A percentile compares a stretch with the other conserved stretches of the same genome.
Conservation (phyloP, 2,797 vertebrate species). For the Serranus cabrilla region DNA sequence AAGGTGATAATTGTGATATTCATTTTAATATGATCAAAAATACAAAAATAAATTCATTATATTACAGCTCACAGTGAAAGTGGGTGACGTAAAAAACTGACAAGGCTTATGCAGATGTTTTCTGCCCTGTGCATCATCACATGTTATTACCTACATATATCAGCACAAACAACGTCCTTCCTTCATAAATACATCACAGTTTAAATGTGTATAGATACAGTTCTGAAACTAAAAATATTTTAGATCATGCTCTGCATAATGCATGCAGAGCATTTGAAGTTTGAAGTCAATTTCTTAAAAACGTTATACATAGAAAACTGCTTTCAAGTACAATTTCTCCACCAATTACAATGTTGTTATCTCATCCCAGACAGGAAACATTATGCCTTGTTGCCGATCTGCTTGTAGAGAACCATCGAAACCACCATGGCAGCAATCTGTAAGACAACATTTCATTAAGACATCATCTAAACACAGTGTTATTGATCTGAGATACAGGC, state of each 20-base stretch:
- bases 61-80: conserved; percentile 22
- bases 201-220: conserved; percentile 20
- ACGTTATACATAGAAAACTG: neutral
- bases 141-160: conserved; percentile 28
- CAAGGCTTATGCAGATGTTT: neutral
- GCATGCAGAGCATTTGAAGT: neutral
- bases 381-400: conserved; percentile 43
- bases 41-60: conserved; percentile 59
- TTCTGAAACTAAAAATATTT: conserved; percentile 11
- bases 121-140: conserved; percentile 37
- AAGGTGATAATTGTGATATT: conserved; percentile 13
- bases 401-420: conserved; percentile 79
- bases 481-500: neutral
- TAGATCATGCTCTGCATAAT: neutral
- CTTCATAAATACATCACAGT: conserved; percentile 60
- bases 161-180: conserved; percentile 28
- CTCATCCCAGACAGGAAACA: neutral
- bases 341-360: neutral
- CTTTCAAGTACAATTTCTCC: neutral
- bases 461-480: neutral
- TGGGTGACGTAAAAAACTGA: conserved; percentile 7
- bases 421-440: conserved; percentile 85
- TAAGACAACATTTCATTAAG: conserved; percentile 28
- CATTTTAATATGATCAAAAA: conserved; percentile 42
- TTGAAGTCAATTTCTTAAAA: neutral